Conservation (phyloP, 2,113 vertebrate genomes). For the Notothenia coriiceps region DNA sequence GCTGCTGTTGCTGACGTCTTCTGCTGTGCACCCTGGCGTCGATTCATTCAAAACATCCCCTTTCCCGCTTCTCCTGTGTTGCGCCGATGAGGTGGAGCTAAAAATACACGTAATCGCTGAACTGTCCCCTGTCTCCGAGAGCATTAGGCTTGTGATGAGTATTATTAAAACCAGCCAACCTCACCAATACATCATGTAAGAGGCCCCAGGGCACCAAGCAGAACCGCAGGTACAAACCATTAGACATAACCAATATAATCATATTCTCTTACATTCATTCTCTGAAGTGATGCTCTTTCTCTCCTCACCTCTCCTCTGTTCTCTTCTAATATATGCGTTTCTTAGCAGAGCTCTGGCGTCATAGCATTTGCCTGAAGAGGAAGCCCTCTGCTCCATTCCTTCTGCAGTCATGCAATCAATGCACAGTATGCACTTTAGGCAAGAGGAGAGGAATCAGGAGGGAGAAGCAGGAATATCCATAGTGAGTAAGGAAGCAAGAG, state of each 20-base stretch:
- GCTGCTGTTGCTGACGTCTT: constrained; percentile 74
- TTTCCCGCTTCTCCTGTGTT: constrained; percentile 73
- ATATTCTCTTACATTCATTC: constrained; percentile 42
- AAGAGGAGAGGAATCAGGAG: constrained; percentile 4
- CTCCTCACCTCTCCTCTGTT: constrained; percentile 47
- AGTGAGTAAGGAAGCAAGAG: not conserved
- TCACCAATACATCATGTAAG: constrained; percentile 55
- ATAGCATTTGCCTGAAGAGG: constrained; percentile 60
- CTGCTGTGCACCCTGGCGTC: constrained; percentile 70
- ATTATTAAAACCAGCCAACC: constrained; percentile 56
- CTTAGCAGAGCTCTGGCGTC: constrained; percentile 61
- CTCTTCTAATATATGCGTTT: constrained; percentile 54
- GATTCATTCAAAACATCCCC: constrained; percentile 83
- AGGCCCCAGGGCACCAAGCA: constrained; percentile 41
- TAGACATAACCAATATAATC: constrained; percentile 50
- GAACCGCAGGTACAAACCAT: constrained; percentile 54
- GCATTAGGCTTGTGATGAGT: constrained; percentile 39
- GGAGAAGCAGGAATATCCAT: constrained; percentile 21
- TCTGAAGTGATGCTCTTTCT: constrained; percentile 27
- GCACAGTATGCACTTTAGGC: constrained; percentile 24
- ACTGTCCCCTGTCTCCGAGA: constrained; percentile 40
- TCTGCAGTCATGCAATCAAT: constrained; percentile 67
- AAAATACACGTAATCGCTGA: constrained; percentile 67
- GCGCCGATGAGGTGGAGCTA: constrained; percentile 65
- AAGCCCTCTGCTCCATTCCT: constrained; percentile 66